Evolutionary conservation across 2,888 invertebrate species (phyloP).

Genomic region (Phaonia tiefii): DNA sequence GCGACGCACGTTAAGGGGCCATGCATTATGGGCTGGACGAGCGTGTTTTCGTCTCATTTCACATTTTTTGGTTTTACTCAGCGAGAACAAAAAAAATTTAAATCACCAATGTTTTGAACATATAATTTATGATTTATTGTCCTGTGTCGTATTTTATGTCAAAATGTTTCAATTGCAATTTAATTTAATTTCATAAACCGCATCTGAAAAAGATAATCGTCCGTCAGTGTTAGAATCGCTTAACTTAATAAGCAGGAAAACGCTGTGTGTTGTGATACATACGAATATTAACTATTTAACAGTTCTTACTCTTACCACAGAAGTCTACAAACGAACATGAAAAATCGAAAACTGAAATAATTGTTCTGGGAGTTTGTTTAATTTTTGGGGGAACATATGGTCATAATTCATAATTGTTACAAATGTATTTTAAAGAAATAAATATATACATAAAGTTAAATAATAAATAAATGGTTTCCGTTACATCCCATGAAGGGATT

Average conservation of each 20-base stretch:
- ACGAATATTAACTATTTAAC: neutral
- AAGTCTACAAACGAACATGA: too few species aligned
- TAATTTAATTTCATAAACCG: neutral
- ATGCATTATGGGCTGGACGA: neutral
- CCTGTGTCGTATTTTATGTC: constrained; percentile 43
- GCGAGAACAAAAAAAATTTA: too few species aligned
- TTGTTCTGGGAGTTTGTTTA: too few species aligned
- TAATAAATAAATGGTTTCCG: too few species aligned
- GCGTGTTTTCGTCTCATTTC: constrained; percentile 6
- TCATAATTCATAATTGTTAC: too few species aligned
- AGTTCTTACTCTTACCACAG: too few species aligned
- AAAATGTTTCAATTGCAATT: constrained; percentile 40
- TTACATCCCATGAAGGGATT: too few species aligned
- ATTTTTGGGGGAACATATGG: too few species aligned
- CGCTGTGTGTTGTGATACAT: neutral
- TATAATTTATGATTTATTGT: constrained; percentile 61
- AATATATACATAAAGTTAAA: too few species aligned
- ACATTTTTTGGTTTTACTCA: too few species aligned
- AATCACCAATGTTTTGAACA: constrained; percentile 10
- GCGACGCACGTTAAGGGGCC: neutral
- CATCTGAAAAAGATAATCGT: neutral
- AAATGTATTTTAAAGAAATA: too few species aligned
- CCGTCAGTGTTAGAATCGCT: neutral
- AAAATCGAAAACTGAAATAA: neutral
- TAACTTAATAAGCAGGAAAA: neutral